A percentile compares a stretch with the other conserved stretches of the same genome.
Conservation (phyloP, 2,888 invertebrate species). For the Rhamphomyia laevipes region DNA sequence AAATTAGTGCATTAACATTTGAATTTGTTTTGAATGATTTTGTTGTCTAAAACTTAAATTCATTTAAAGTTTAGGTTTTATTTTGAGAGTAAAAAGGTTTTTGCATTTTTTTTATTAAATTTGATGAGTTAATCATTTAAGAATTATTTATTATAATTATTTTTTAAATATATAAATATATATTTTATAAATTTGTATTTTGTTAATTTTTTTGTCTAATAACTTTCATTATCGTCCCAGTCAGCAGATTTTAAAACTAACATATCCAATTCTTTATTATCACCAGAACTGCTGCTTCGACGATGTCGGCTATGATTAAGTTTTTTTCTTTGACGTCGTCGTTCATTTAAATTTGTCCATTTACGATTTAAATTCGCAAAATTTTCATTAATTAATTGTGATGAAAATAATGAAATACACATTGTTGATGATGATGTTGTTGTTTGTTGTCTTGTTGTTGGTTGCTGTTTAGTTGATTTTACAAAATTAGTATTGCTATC, state of each 20-base stretch:
- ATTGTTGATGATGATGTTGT: conserved; percentile 25
- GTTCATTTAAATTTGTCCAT: conserved; percentile 33
- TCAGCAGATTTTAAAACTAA: conserved; percentile 36
- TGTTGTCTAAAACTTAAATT: too few species aligned
- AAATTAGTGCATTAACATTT: too few species aligned
- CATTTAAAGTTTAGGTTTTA: too few species aligned
- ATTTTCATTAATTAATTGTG: conserved; percentile 27
- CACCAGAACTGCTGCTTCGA: conserved; percentile 34
- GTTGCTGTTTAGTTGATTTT: conserved; percentile 21
- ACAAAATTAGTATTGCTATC: conserved; percentile 21
- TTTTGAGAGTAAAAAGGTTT: too few species aligned
- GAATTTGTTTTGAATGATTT: too few species aligned
- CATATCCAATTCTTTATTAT: conserved; percentile 36
- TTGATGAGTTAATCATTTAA: too few species aligned
- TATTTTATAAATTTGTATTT: too few species aligned
- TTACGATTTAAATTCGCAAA: conserved; percentile 33
- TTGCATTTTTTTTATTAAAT: too few species aligned
- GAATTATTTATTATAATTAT: too few species aligned
- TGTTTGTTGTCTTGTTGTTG: conserved; percentile 10
- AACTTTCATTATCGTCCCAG: conserved; percentile 38
- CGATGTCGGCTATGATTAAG: conserved; percentile 19
- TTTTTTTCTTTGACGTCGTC: conserved; percentile 7
- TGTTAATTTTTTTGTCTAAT: conserved; percentile 16
- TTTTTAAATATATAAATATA: too few species aligned
- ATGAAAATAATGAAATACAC: conserved; percentile 29